phyloP scores from a whole-genome alignment of 2,113 vertebrate species.

The Tautogolabrus adspersus region DNA sequence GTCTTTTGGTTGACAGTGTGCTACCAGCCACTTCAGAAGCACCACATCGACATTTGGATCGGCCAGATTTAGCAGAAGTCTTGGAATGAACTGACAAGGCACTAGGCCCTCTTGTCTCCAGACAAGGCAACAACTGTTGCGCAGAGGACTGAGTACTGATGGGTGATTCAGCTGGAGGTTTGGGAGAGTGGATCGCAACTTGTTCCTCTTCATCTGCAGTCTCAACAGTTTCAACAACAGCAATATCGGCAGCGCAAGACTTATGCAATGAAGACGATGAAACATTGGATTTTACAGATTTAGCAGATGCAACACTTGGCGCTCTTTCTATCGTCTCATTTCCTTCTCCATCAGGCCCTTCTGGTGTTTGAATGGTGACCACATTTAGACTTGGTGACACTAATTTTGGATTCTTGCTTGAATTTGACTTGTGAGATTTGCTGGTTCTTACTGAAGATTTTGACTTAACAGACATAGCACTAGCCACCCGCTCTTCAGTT shows the following conservation, averaged over 20 bases:
- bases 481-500: conserved; percentile 13
- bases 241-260: conserved; percentile 23
- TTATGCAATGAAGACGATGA: conserved; percentile 36
- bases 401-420: conserved; percentile 21
- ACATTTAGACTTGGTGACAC: conserved; percentile 35
- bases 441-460: conserved; percentile 55
- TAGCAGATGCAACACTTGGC: conserved; percentile 57
- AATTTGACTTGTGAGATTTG: conserved; percentile 49
- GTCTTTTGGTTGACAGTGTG: conserved; percentile 60
- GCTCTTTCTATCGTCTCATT: conserved; percentile 31
- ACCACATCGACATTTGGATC: conserved; percentile 66
- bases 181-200: conserved; percentile 4
- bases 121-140: conserved; percentile 28
- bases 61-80: conserved; percentile 64
- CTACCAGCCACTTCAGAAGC: conserved; percentile 31
- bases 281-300: conserved; percentile 67
- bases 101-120: conserved; percentile 61
- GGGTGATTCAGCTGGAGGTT: conserved; percentile 26
- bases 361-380: conserved; percentile 49
- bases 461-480: conserved; percentile 64
- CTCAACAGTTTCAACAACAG: conserved; percentile 40
- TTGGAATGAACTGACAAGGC: conserved; percentile 61
- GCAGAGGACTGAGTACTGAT: conserved; percentile 27
- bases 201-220: conserved; percentile 7
- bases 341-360: conserved; percentile 36